Evolutionary conservation across 2,797 vertebrate genomes (phyloP).

Genomic region (Austrolebias charrua): DNA sequence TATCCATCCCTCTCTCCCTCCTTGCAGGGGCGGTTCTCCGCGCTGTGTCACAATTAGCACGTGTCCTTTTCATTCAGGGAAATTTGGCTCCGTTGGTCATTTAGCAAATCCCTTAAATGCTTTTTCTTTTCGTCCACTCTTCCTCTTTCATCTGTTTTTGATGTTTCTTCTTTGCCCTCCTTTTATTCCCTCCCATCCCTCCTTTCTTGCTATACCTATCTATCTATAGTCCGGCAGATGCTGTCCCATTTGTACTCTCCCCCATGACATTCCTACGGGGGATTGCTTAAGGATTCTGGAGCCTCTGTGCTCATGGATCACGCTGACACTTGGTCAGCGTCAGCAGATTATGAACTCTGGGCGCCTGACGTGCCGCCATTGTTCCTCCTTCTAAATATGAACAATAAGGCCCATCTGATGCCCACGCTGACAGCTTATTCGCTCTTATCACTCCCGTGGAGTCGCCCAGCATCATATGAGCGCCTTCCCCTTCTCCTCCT

Average conservation of each 20-base stretch:
- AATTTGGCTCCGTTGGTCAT: constrained; percentile 35
- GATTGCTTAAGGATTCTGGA: constrained; percentile 74
- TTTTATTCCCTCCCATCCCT: constrained; percentile 45
- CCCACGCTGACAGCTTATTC: constrained; percentile 70
- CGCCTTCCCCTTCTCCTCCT: constrained; percentile 36
- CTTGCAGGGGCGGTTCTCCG: constrained; percentile 57
- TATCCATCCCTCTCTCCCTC: constrained; percentile 39
- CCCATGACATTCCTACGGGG: constrained; percentile 78
- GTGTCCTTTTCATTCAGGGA: constrained; percentile 21
- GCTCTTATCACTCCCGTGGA: constrained; percentile 68
- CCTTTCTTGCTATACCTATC: constrained; percentile 69
- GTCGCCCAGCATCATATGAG: constrained; percentile 67
- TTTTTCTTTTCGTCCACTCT: constrained; percentile 39
- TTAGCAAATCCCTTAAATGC: constrained; percentile 33
- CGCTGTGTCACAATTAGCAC: constrained; percentile 60
- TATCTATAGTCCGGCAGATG: constrained; percentile 80
- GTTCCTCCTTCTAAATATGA: constrained; percentile 84
- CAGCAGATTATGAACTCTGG: constrained; percentile 83
- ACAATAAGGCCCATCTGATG: constrained; percentile 79
- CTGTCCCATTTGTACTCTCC: constrained; percentile 80
- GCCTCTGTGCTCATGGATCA: constrained; percentile 71
- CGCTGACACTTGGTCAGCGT: constrained; percentile 83
- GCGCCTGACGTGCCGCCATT: constrained; percentile 78
- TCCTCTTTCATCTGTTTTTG: constrained; percentile 32
- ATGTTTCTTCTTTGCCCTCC: constrained; percentile 47